Conservation (phyloP, 2,113 vertebrate species). For the Entomyzon cyanotis region DNA sequence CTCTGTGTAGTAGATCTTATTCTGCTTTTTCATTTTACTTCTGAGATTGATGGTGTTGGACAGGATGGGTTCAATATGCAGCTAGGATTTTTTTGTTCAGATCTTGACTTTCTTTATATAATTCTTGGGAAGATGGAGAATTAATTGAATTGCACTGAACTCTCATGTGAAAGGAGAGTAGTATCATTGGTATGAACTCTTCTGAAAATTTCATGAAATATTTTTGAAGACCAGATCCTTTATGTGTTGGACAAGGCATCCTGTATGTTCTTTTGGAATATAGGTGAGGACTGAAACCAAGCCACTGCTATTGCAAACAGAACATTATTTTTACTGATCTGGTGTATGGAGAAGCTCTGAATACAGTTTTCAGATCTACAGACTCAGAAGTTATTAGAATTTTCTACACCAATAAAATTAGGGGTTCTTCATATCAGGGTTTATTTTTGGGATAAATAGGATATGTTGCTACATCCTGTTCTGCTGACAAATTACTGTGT, state of each 20-base stretch:
- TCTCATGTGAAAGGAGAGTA: background rate
- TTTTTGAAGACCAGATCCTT: background rate
- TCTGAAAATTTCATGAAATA: background rate
- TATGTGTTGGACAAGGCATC: background rate
- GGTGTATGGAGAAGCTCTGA: background rate
- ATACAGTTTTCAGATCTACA: background rate
- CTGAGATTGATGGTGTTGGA: background rate
- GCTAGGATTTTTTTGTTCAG: background rate
- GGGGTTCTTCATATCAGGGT: background rate
- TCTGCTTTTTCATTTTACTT: background rate
- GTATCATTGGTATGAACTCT: background rate
- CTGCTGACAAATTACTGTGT: background rate
- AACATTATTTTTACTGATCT: background rate
- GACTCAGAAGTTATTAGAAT: background rate
- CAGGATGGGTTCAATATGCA: background rate
- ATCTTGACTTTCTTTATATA: background rate
- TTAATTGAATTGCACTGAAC: background rate
- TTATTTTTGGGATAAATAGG: background rate
- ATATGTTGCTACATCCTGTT: background rate
- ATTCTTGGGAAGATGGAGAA: background rate
- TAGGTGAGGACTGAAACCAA: background rate
- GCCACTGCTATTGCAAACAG: background rate
- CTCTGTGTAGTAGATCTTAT: background rate
- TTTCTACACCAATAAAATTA: background rate
- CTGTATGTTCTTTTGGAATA: background rate